Conservation (phyloP, 2,113 vertebrate genomes). For the Chaetorhynchus papuensis region DNA sequence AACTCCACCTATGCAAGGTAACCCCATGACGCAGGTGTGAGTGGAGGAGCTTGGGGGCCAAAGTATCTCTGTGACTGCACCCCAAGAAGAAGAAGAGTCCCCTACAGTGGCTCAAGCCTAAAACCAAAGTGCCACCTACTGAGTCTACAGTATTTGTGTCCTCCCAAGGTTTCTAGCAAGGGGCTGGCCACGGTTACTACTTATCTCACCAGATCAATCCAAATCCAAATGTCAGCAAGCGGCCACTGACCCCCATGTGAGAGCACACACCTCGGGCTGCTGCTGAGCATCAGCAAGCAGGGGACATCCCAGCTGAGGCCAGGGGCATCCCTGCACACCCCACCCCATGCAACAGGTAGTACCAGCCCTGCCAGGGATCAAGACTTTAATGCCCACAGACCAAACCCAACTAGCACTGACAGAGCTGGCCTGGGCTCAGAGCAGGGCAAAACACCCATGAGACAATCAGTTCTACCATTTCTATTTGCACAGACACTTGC, state of each 20-base stretch:
- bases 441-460: rapidly evolving
- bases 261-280: rapidly evolving
- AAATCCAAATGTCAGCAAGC: not conserved
- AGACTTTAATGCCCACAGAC: rapidly evolving
- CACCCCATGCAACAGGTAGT: rapidly evolving
- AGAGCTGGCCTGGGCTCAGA: not conserved
- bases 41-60: rapidly evolving
- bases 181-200: not conserved
- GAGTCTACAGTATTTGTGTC: not conserved
- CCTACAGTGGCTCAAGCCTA: not conserved
- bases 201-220: not conserved
- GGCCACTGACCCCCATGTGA: rapidly evolving
- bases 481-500: not conserved
- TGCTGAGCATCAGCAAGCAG: not conserved
- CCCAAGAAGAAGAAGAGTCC: not conserved
- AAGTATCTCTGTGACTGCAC: not conserved
- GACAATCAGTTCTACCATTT: not conserved
- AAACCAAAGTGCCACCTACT: constrained; percentile 1
- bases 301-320: not conserved
- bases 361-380: not conserved
- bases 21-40: rapidly evolving
- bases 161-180: not conserved
- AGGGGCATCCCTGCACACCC: not conserved
- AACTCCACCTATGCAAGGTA: rapidly evolving
- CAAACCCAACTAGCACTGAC: not conserved